phyloP scores from a whole-genome alignment of 2,888 invertebrate genomes.

The Drosophila robusta region DNA sequence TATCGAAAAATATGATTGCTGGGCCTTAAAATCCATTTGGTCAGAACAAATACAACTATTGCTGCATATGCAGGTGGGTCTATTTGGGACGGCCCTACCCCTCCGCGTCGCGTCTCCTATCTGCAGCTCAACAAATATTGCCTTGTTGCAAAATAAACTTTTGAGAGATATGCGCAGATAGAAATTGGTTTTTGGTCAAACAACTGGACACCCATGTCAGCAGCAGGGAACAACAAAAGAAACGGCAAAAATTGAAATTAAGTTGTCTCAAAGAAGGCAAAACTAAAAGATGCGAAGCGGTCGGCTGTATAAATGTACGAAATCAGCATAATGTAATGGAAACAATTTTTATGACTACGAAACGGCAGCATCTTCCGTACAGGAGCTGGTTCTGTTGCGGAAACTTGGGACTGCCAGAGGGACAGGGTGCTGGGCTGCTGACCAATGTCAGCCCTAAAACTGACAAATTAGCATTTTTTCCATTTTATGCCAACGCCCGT shows the following conservation, averaged over 20 bases:
- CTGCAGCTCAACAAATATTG: constrained; percentile 36
- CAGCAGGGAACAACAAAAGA: constrained; percentile 32
- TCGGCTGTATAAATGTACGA: constrained; percentile 78
- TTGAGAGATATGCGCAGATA: constrained; percentile 62
- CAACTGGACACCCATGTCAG: constrained; percentile 53
- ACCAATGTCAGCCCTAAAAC: constrained; percentile 79
- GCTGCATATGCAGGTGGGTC: constrained; percentile 20
- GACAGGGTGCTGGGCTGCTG: constrained; percentile 30
- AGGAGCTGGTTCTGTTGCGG: not conserved
- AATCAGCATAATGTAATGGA: constrained; percentile 82
- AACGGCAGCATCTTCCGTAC: constrained; percentile 25
- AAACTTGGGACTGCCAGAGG: not conserved
- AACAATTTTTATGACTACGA: constrained; percentile 79
- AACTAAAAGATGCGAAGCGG: constrained; percentile 47
- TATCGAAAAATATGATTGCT: constrained; percentile 61
- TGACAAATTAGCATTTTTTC: constrained; percentile 81
- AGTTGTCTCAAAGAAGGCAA: constrained; percentile 62
- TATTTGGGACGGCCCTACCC: not conserved
- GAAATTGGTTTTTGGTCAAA: constrained; percentile 73
- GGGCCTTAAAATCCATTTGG: constrained; percentile 52
- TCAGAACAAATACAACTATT: constrained; percentile 21
- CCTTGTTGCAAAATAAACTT: constrained; percentile 66
- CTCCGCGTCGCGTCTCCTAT: constrained; percentile 1
- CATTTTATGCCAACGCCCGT: constrained; percentile 67
- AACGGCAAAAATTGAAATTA: constrained; percentile 66